Conservation (phyloP, 2,797 vertebrate genomes). For the Phataginus tricuspis region DNA sequence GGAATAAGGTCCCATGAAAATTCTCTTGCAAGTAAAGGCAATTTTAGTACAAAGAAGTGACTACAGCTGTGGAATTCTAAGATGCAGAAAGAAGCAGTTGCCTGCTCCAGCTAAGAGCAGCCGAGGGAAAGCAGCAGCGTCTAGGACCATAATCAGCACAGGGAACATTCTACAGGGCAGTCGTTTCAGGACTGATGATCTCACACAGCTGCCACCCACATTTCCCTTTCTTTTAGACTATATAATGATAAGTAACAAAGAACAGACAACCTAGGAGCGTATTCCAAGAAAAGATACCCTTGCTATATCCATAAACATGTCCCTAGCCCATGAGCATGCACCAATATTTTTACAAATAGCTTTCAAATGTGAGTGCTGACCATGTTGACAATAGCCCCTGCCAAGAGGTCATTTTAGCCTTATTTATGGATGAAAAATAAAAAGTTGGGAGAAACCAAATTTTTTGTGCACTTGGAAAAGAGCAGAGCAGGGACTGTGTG, state of each 20-base stretch:
- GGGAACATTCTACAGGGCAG: background rate
- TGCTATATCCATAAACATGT: background rate
- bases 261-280: background rate
- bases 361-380: background rate
- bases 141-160: background rate
- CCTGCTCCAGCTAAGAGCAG: background rate
- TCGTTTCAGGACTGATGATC: background rate
- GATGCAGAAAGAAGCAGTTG: background rate
- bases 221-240: background rate
- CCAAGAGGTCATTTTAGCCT: background rate
- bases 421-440: background rate
- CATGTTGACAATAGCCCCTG: background rate
- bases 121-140: background rate
- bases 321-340: background rate
- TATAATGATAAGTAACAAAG: background rate
- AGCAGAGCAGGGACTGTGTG: background rate
- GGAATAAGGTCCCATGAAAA: background rate
- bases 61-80: background rate
- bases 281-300: background rate
- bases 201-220: no score
- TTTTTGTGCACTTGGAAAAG: background rate
- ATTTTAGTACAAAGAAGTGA: background rate
- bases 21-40: background rate
- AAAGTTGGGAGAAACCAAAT: background rate
- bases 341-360: background rate